Base-by-base conservation (phyloP, 2,797 vertebrate genomes). In the Falco columbarius region DNA sequence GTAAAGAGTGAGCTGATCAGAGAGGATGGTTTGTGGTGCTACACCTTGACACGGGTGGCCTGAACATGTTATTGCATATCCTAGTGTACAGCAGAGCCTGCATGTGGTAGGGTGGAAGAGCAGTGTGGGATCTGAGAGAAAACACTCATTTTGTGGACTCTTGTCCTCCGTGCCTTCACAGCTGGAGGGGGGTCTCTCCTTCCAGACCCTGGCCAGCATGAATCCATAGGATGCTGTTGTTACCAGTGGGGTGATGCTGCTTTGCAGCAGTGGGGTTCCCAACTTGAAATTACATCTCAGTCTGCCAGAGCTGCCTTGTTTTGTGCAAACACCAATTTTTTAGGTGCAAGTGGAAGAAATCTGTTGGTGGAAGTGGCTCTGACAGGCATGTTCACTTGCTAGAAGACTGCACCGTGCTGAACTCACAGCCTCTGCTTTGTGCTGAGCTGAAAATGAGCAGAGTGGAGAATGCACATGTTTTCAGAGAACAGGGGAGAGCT, bases 401-500 rank as follows among this genome's bases (percentile, higher is more conserved):
- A 13, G 67, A 13, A 73, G 40, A 5, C 61, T 19, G 34, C 27
- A 2, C 15, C 4, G 34, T 2, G 22, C 77, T 0, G 14, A 76
- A 8, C 70, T 26, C 7, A 0, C 63, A 63, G 89, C 54, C 49
- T 49, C 22, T 71, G 94, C 82, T 55, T 14, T 56, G 68, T 38
- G 49, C 93, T 4, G 51, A 40, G 86, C 93, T 81, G 86, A 16
- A 67, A 76, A 40, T 6, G 70, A 95, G 91, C 80, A 63, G 90
- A 15, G 56, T 1, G 47, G 40, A 90, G 80, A 82, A n/a, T 32
- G 85, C 79, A 83, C 34, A 1, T 74, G 91, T 85, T 80, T 71
- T 8, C 61, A 49, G 92, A 68, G 95, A 88, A 5, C 42, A 84
- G 83, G 86, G 83, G 71, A 79, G 86, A 90, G 90, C 86, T 81